Evolutionary conservation across 1,140 invertebrate genomes (phyloP).

Genomic region (Samia ricini): DNA sequence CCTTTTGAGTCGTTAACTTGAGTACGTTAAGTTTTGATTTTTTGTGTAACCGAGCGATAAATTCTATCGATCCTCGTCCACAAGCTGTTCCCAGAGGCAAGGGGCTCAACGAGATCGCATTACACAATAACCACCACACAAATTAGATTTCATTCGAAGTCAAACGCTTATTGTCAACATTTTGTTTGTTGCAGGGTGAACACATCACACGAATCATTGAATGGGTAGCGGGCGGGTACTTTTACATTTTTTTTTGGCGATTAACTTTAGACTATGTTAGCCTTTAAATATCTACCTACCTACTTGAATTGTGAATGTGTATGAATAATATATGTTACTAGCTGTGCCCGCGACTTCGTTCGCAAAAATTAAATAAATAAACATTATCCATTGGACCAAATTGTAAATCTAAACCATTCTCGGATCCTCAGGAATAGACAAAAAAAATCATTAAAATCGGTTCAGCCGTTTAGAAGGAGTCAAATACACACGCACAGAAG

Average conservation of each 20-base stretch:
- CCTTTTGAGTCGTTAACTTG: constrained; percentile 48
- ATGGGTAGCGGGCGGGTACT: constrained; percentile 53
- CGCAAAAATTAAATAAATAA: too few species aligned
- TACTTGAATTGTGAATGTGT: neutral
- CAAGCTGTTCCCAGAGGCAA: constrained; percentile 40
- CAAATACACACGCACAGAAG: too few species aligned
- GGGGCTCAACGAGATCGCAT: constrained; percentile 49
- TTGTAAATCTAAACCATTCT: too few species aligned
- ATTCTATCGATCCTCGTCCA: constrained; percentile 52
- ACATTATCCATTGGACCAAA: too few species aligned
- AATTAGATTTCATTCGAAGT: constrained; percentile 76
- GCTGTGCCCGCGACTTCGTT: too few species aligned
- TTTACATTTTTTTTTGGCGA: constrained; percentile 35
- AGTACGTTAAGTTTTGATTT: constrained; percentile 74
- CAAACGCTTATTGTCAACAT: constrained; percentile 65
- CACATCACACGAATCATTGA: constrained; percentile 59
- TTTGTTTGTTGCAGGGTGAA: constrained; percentile 63
- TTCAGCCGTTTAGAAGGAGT: too few species aligned
- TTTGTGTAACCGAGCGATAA: constrained; percentile 73
- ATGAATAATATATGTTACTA: neutral
- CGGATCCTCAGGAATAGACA: too few species aligned
- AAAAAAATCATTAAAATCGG: too few species aligned
- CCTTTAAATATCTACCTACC: neutral
- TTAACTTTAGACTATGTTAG: constrained; percentile 5
- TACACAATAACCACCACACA: constrained; percentile 72